Base-by-base conservation (phyloP, 2,888 invertebrate genomes). In the Cryptocheilus praepositus region DNA sequence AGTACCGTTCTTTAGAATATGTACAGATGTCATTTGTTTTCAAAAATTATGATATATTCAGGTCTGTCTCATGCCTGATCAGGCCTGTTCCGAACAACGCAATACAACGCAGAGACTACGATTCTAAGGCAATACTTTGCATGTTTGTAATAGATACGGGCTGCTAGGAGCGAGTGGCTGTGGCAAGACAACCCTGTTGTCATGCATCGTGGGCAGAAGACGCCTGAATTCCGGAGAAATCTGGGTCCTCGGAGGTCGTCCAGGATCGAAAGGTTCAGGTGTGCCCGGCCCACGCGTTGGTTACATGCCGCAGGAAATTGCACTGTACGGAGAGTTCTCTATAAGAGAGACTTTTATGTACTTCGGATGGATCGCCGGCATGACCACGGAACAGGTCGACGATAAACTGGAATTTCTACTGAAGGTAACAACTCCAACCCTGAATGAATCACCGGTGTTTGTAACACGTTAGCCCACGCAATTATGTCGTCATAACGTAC, bases 101-200 rank as follows among this genome's bases (percentile, higher is more conserved):
- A n/a, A n/a, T n/a, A n/a, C n/a, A n/a, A n/a, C n/a, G n/a, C n/a
- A n/a, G n/a, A n/a, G n/a, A n/a, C n/a, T n/a, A n/a, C n/a, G n/a
- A n/a, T n/a, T n/a, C n/a, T n/a, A n/a, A n/a, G n/a, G n/a, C n/a
- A n/a, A n/a, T n/a, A n/a, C n/a, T n/a, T n/a, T n/a, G n/a, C n/a
- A n/a, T n/a, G n/a, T n/a, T 25, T 5, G 25, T 25, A 3, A 16
- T 58, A 86, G 95, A 94, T 97, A 97, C 86, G 97, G 96, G 36
- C 91, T 97, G 3, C 91, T 97, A 19, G 97, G 97, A n/a, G 95
- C 97, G 0, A 96, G 96, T 80, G 97, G 97, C 7, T 97, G 97
- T 85, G 96, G 96, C 1, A 97, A 97, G 86, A 97, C 97, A 0
- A 97, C 97, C 0, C 89, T 97, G 8, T 90, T 97, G 15, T 93